Conservation (phyloP, 1,140 invertebrate species). For the Zaprionus lachaisei region DNA sequence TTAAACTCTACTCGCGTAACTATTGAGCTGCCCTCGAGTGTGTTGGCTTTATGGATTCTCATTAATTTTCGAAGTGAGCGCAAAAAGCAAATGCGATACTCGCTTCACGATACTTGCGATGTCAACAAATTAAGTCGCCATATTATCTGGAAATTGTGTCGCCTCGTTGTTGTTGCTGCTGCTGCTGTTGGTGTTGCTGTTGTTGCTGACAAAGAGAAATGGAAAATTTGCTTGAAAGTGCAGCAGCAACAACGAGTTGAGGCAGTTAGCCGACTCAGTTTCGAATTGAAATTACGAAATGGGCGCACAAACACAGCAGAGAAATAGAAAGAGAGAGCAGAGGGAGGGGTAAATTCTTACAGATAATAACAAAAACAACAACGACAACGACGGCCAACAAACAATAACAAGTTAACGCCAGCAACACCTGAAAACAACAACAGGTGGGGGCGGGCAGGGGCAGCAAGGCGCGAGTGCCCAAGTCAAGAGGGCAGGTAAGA, state of each 20-base stretch:
- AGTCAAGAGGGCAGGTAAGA: conserved; percentile 50
- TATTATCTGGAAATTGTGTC: conserved; percentile 74
- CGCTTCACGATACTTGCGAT: conserved; percentile 49
- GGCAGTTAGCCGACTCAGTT: conserved; percentile 32
- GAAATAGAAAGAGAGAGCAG: not conserved
- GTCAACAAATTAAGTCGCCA: conserved; percentile 71
- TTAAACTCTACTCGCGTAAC: not conserved
- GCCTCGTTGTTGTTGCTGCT: conserved; percentile 33
- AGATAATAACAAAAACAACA: conserved; percentile 33
- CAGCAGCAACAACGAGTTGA: conserved; percentile 12
- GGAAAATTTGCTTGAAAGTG: conserved; percentile 42
- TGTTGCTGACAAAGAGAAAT: conserved; percentile 53
- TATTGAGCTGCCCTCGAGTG: conserved; percentile 32
- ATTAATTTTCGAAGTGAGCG: conserved; percentile 57
- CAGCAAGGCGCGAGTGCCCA: conserved; percentile 16
- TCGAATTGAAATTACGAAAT: conserved; percentile 68
- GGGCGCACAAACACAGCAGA: conserved; percentile 30
- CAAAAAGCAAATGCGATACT: conserved; percentile 47
- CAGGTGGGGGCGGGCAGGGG: not conserved
- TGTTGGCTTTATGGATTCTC: conserved; percentile 47
- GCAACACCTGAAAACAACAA: not conserved
- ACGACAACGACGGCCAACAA: not conserved
- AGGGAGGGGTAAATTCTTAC: conserved; percentile 28
- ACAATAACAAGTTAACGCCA: conserved; percentile 39
- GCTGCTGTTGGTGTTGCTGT: conserved; percentile 19